Percentiles rank a stretch among this genome's conserved stretches.
These are phyloP conservation scores for Dicyema japonicum DNA, from an alignment of 1,140 invertebrate species.

Conservation along the genomic window DNA sequence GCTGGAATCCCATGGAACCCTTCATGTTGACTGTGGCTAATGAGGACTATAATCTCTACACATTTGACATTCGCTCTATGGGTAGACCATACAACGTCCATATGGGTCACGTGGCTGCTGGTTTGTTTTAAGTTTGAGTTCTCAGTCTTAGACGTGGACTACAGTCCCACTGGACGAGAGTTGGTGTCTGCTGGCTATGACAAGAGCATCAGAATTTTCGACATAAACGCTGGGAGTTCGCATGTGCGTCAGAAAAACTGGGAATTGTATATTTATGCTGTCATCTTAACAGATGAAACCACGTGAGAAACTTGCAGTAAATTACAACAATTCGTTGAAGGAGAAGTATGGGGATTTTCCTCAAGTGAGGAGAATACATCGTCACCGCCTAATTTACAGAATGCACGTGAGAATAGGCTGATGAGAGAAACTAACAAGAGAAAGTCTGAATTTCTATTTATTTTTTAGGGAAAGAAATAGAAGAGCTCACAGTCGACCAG, in stretches of 20 bases:
- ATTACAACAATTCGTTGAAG: conserved; percentile 52
- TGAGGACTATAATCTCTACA: conserved; percentile 90
- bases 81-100: conserved; percentile 45
- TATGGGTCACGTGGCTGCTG: conserved; percentile 68
- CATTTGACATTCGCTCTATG: conserved; percentile 64
- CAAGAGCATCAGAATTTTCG: conserved; percentile 62
- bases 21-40: conserved; percentile 71
- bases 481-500: no score
- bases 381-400: no score
- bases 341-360: conserved; percentile 67
- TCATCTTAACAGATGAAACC: conserved; percentile 39
- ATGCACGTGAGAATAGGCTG: no score
- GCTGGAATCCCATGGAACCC: conserved; percentile 95
- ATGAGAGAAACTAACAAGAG: no score
- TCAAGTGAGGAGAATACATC: conserved; percentile 61
- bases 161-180: conserved; percentile 73
- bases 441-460: no score
- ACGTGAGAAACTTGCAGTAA: conserved; percentile 45
- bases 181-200: conserved; percentile 85
- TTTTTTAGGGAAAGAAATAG: no score
- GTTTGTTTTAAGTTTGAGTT: no score
- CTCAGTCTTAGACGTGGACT: conserved; percentile 46
- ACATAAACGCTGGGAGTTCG: no score
- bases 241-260: conserved; percentile 69
- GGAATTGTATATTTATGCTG: conserved; percentile 30